These are phyloP conservation scores for Machimus rusticus DNA, from an alignment of 2,888 invertebrate genomes.

Conservation along the genomic window DNA sequence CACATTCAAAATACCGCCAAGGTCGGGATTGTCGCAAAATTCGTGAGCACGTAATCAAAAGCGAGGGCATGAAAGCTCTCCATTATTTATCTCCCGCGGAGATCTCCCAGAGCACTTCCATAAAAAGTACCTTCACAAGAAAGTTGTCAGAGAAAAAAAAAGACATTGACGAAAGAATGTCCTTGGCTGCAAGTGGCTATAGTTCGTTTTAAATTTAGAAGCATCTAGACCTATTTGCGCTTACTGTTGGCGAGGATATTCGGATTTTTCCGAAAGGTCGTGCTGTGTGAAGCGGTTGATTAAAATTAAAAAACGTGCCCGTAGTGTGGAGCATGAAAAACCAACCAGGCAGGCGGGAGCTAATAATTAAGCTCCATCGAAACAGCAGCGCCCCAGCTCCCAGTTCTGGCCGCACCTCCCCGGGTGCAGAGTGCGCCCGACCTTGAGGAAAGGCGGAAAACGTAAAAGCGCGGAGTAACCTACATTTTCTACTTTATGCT, in stretches of 20 bases:
- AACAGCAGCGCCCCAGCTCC: slow-evolving; percentile 20
- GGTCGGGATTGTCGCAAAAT: not conserved
- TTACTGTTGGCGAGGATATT: not conserved
- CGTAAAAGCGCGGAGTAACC: slow-evolving; percentile 33
- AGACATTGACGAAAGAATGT: not conserved
- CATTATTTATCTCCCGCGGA: not conserved
- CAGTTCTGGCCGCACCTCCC: not conserved
- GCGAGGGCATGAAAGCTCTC: not conserved
- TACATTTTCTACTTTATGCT: slow-evolving; percentile 12
- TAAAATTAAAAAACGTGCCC: not conserved
- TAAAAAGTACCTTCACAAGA: not conserved
- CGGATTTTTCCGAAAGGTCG: not conserved
- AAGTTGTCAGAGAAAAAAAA: not conserved
- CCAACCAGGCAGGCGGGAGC: not conserved
- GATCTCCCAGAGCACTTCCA: not conserved
- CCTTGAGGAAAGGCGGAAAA: slow-evolving; percentile 31
- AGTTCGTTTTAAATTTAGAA: not conserved
- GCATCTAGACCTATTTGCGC: not conserved
- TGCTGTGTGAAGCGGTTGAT: not conserved
- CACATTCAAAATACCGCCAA: not conserved
- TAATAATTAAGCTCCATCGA: slow-evolving; percentile 21
- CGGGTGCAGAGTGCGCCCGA: not conserved
- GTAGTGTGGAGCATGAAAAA: not conserved
- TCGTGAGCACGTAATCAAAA: not conserved
- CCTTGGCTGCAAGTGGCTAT: not conserved